Evolutionary conservation across 2,797 vertebrate genomes (phyloP).

Genomic region (Danio jaintianensis): DNA sequence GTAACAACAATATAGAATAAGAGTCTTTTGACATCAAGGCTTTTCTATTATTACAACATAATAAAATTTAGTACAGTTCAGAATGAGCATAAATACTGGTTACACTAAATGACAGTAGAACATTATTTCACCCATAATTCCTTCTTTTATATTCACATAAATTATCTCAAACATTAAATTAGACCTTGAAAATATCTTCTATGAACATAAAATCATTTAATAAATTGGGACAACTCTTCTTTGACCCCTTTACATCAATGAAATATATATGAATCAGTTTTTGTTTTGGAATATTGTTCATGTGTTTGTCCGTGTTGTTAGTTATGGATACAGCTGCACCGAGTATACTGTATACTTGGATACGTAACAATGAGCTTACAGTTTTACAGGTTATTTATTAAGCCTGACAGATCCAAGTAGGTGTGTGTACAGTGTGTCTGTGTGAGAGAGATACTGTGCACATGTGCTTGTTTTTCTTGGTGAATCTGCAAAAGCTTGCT

Average conservation of each 20-base stretch:
- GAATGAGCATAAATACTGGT: too few relatives aligned
- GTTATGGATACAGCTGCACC: conserved; percentile 25
- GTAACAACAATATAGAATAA: too few relatives aligned
- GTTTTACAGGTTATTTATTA: conserved; percentile 43
- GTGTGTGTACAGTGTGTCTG: conserved; percentile 42
- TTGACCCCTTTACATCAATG: background rate
- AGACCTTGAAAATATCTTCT: too few relatives aligned
- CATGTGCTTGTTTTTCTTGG: conserved; percentile 5
- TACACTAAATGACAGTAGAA: too few relatives aligned
- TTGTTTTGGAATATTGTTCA: background rate
- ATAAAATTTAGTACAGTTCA: too few relatives aligned
- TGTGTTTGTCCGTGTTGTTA: background rate
- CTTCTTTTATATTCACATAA: too few relatives aligned
- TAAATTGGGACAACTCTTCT: background rate
- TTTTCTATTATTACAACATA: too few relatives aligned
- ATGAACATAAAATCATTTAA: too few relatives aligned
- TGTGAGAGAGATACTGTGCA: conserved; percentile 14
- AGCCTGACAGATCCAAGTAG: conserved; percentile 42
- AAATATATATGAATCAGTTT: background rate
- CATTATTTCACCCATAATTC: too few relatives aligned
- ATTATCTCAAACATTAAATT: too few relatives aligned
- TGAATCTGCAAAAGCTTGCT: conserved; percentile 11
- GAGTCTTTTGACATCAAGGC: too few relatives aligned
- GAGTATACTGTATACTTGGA: conserved; percentile 23
- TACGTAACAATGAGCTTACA: conserved; percentile 44